Evolutionary conservation across 2,888 invertebrate species (phyloP).

Genomic region (Cephus spinipes): DNA sequence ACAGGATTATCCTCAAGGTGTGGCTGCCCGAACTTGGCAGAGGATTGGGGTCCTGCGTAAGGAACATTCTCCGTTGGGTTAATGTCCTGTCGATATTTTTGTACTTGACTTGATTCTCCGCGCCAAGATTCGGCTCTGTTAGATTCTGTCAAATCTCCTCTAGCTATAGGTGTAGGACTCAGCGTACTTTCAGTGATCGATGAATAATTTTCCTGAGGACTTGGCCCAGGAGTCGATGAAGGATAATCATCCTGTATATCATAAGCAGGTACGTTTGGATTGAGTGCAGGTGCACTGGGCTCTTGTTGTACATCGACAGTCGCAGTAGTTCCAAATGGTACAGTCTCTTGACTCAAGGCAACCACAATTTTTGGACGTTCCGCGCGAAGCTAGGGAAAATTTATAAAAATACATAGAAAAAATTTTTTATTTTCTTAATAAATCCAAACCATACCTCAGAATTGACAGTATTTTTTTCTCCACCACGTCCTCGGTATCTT

Average conservation of each 20-base stretch:
- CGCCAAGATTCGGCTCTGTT: background rate
- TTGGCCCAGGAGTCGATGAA: slow-evolving; percentile 12
- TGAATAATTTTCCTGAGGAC: background rate
- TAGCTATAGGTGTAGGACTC: background rate
- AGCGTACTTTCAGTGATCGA: background rate
- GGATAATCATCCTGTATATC: slow-evolving; percentile 31
- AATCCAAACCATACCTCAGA: background rate
- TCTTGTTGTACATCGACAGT: slow-evolving; percentile 11
- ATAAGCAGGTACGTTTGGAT: slow-evolving; percentile 26
- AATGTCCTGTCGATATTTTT: slow-evolving; percentile 7
- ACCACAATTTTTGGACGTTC: slow-evolving; percentile 13
- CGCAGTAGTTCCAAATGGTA: slow-evolving; percentile 19
- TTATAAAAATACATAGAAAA: background rate
- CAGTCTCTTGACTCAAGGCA: slow-evolving; percentile 21
- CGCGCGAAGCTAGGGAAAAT: background rate
- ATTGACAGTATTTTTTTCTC: slow-evolving; percentile 15
- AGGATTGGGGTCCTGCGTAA: slow-evolving; percentile 23
- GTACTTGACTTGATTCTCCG: background rate
- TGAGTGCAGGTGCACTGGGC: slow-evolving; percentile 14
- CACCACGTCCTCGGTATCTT: slow-evolving; percentile 14
- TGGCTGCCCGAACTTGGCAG: slow-evolving; percentile 23
- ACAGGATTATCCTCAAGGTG: slow-evolving; percentile 45
- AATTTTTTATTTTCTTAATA: background rate
- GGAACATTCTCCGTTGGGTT: slow-evolving; percentile 11
- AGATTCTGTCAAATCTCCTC: background rate